Conservation (phyloP, 2,888 invertebrate genomes). For the Leucoptera coffeella region DNA sequence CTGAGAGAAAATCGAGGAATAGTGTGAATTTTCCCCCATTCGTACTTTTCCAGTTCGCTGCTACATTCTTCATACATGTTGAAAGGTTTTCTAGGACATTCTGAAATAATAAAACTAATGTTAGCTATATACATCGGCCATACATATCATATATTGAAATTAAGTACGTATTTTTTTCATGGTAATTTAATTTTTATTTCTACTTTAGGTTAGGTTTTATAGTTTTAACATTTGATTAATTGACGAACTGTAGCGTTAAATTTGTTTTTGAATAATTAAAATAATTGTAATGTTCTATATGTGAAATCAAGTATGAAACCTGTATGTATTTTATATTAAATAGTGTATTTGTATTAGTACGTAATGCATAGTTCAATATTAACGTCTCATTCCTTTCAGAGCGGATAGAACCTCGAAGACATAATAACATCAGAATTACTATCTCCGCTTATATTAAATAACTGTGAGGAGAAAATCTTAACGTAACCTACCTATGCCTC, state of each 20-base stretch:
- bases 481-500: background rate
- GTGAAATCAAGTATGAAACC: too few species aligned
- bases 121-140: background rate
- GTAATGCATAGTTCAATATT: too few species aligned
- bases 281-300: too few species aligned
- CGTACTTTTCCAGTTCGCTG: slow-evolving; percentile 18
- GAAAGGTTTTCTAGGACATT: slow-evolving; percentile 25
- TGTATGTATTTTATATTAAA: too few species aligned
- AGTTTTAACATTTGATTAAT: too few species aligned
- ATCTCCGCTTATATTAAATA: too few species aligned
- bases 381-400: too few species aligned
- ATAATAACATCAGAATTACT: too few species aligned
- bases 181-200: background rate
- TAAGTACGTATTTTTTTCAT: background rate
- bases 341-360: too few species aligned
- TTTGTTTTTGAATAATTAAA: too few species aligned
- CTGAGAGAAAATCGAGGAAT: slow-evolving; percentile 35
- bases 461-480: background rate
- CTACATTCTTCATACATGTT: slow-evolving; percentile 29
- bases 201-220: background rate
- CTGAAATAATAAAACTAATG: slow-evolving; percentile 16
- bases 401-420: too few species aligned
- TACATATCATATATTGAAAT: background rate
- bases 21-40: slow-evolving; percentile 30
- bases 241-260: too few species aligned